Base-by-base conservation (phyloP, 1,140 invertebrate genomes). In the Helicoverpa zea region DNA sequence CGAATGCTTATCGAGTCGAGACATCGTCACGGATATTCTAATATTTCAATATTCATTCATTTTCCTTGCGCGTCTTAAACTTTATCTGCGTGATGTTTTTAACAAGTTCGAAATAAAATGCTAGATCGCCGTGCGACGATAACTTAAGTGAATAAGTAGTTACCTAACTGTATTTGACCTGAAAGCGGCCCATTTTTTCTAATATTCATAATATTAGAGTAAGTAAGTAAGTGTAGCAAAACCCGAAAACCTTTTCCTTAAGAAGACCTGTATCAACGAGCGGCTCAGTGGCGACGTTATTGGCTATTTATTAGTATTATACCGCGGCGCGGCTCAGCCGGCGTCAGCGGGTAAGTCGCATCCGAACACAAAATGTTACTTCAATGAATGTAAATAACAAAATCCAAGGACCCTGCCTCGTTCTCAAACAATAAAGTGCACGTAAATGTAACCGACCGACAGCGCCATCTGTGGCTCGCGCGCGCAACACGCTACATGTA, bases 231-330 rank as follows among this genome's bases (percentile, higher is more conserved):
- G 35, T 16, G 16, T 63, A 29, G 63, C 35, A 47, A 43, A 66
- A 4, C 12, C 12, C 29, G 18, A 70, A 16, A 70, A 10, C 47
- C 18, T 52, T 70, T 54, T 14, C n/a, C 30, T 72, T 54, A 10
- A 64, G 14, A 66, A 66, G 35, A 43, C 70, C 70, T 73, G 29
- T 73, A 30, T 73, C 70, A 56, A 54, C n/a, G 30, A 52, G 51
- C n/a, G 52, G 52, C 70, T 73, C 70, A 56, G 52, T 16, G 23
- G 18, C 68, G 51, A 73, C 52, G 16, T 73, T 73, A 73, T 73
- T 73, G 30, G 51, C 52, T 73, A 73, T 73, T 73, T 73, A 73
- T 73, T 73, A 73, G 51, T 73, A 73, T 73, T 30, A 73, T 56
- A 12, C 70, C 52, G 52, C 51, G 29, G 30, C 52, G 23, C 29